Conservation (phyloP, 1,140 invertebrate genomes). For the Heterodera carotae region DNA sequence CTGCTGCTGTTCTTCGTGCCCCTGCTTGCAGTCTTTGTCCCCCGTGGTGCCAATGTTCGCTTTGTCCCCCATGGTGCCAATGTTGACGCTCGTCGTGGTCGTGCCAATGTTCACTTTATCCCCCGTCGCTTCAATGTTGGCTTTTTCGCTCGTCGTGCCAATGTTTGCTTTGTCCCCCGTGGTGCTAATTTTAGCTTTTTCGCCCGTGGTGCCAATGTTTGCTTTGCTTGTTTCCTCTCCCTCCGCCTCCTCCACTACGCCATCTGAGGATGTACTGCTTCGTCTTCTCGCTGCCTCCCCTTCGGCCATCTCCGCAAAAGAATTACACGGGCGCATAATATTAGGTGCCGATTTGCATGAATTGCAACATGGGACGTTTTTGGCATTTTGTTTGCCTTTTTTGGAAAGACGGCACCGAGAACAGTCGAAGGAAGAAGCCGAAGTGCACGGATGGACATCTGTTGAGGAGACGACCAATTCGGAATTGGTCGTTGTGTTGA, state of each 20-base stretch:
- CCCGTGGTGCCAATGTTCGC: too few relatives aligned
- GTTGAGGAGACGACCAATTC: conserved; percentile 1
- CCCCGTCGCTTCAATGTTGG: too few relatives aligned
- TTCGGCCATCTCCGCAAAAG: conserved; percentile 2
- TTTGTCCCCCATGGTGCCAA: too few relatives aligned
- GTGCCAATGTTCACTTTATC: too few relatives aligned
- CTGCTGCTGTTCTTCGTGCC: too few relatives aligned
- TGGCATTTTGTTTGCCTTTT: conserved; percentile 3
- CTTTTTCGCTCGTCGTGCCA: too few relatives aligned
- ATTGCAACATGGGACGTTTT: neutral
- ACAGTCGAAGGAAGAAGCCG: conserved; percentile 4
- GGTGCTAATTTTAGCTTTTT: too few relatives aligned
- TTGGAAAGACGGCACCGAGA: neutral
- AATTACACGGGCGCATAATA: conserved; percentile 9
- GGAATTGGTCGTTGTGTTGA: conserved; percentile 35
- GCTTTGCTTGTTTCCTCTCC: neutral
- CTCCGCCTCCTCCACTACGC: neutral
- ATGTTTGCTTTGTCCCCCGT: too few relatives aligned
- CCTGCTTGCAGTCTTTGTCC: too few relatives aligned
- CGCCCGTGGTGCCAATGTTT: too few relatives aligned
- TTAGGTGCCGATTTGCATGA: conserved; percentile 1
- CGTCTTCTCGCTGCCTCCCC: neutral
- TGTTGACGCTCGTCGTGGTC: too few relatives aligned
- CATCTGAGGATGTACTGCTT: conserved; percentile 3
- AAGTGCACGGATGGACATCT: neutral